Percentiles rank a stretch among this genome's conserved stretches.
phyloP scores from a whole-genome alignment of 2,113 vertebrate genomes.

The Tenrec ecaudatus region DNA sequence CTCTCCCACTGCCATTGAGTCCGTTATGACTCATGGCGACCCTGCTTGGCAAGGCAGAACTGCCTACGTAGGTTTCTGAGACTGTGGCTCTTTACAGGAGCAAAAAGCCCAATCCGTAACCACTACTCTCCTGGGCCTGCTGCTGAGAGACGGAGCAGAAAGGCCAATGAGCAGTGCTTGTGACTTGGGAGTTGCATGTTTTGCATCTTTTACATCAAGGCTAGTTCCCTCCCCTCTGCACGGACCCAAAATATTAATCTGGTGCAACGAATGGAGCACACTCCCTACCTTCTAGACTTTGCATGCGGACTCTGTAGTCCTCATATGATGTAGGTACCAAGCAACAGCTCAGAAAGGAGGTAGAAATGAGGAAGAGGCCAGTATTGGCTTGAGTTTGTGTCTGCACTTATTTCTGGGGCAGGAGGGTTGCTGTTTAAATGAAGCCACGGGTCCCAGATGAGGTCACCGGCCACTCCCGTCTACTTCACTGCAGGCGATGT shows the following conservation, averaged over 20 bases:
- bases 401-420: not conserved
- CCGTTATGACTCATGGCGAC: too few species aligned
- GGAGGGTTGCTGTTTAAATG: not conserved
- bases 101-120: too few species aligned
- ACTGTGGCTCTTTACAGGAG: too few species aligned
- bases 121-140: too few species aligned
- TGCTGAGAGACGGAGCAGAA: not conserved
- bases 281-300: not conserved
- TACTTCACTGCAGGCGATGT: not conserved
- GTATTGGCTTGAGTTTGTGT: not conserved
- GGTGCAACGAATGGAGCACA: not conserved
- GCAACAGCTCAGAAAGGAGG: not conserved
- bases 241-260: not conserved
- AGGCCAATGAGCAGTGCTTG: not conserved
- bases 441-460: not conserved
- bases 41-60: too few species aligned
- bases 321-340: not conserved
- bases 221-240: not conserved
- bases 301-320: not conserved
- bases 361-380: not conserved
- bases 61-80: too few species aligned
- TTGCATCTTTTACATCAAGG: not conserved
- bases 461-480: not conserved
- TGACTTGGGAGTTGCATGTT: not conserved
- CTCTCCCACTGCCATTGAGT: too few species aligned